These are phyloP conservation scores for Euschistus heros DNA, from an alignment of 1,140 invertebrate genomes.

Conservation along the genomic window DNA sequence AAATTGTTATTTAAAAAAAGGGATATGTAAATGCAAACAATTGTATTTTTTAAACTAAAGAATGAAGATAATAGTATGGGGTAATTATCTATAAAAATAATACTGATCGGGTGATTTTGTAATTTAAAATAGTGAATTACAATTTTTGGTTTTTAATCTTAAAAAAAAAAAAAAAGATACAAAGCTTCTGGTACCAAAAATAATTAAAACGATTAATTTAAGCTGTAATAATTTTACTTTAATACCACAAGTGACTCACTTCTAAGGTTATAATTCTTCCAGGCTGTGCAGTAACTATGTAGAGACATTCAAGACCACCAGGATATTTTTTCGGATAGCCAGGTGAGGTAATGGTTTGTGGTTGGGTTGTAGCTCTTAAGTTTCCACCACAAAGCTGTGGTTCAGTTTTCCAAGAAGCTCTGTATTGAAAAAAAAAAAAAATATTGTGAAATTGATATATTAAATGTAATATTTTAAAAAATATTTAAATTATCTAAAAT, in stretches of 20 bases:
- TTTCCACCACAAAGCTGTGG: conserved; percentile 79
- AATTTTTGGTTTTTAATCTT: no score
- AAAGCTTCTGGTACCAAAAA: no score
- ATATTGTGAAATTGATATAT: not conserved
- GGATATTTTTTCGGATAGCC: conserved; percentile 87
- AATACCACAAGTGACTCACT: conserved; percentile 34
- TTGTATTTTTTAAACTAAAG: no score
- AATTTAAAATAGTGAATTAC: no score
- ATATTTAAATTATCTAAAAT: not conserved
- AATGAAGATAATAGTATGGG: no score
- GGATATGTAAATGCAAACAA: no score
- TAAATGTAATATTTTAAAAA: not conserved
- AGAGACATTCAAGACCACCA: conserved; percentile 87
- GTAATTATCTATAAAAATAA: no score
- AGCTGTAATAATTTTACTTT: not conserved
- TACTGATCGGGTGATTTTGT: no score
- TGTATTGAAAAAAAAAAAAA: conserved; percentile 28
- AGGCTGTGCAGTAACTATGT: conserved; percentile 77
- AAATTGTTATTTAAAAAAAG: not conserved
- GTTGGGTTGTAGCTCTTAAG: conserved; percentile 67
- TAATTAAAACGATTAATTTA: no score
- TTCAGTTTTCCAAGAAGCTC: conserved; percentile 87
- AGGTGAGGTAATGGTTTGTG: conserved; percentile 73
- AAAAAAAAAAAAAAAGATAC: no score
- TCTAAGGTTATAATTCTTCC: conserved; percentile 80